Conservation (phyloP, 2,888 invertebrate genomes). For the Stictocephala bisonia region DNA sequence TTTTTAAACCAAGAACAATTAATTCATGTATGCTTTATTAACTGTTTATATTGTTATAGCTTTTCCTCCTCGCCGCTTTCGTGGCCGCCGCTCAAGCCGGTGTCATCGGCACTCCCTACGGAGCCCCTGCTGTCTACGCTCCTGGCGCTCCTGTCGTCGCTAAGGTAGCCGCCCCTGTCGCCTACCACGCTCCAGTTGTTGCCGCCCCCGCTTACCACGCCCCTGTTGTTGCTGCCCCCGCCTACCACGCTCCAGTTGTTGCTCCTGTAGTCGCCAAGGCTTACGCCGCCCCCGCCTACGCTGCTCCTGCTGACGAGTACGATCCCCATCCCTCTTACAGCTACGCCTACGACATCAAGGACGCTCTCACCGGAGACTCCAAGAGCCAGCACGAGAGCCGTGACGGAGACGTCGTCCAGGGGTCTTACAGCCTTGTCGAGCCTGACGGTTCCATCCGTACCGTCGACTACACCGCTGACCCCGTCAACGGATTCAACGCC, state of each 20-base stretch:
- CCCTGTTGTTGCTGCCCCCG: slow-evolving; percentile 54
- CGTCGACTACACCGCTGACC: slow-evolving; percentile 64
- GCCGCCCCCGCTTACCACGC: slow-evolving; percentile 58
- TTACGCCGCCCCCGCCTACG: too few species aligned
- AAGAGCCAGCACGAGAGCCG: slow-evolving; percentile 70
- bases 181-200: slow-evolving; percentile 61
- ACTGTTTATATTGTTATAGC: slow-evolving; percentile 43
- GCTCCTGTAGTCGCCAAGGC: too few species aligned
- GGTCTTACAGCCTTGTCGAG: slow-evolving; percentile 66
- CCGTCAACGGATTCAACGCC: slow-evolving; percentile 69
- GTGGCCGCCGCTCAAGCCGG: slow-evolving; percentile 61
- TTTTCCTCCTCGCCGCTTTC: slow-evolving; percentile 56
- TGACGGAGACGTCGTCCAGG: slow-evolving; percentile 69
- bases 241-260: slow-evolving; percentile 53
- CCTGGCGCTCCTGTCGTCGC: slow-evolving; percentile 63
- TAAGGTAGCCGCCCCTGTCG: slow-evolving; percentile 64
- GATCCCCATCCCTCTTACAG: slow-evolving; percentile 70
- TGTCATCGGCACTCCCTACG: too few species aligned
- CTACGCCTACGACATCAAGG: slow-evolving; percentile 69
- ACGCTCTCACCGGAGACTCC: slow-evolving; percentile 68
- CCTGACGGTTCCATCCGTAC: slow-evolving; percentile 45
- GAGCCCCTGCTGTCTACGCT: slow-evolving; percentile 58
- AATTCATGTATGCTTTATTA: too few species aligned
- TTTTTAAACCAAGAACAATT: too few species aligned
- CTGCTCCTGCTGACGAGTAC: slow-evolving; percentile 60